Base-by-base conservation (phyloP, 2,888 invertebrate species). In the Pandemis corylana region DNA sequence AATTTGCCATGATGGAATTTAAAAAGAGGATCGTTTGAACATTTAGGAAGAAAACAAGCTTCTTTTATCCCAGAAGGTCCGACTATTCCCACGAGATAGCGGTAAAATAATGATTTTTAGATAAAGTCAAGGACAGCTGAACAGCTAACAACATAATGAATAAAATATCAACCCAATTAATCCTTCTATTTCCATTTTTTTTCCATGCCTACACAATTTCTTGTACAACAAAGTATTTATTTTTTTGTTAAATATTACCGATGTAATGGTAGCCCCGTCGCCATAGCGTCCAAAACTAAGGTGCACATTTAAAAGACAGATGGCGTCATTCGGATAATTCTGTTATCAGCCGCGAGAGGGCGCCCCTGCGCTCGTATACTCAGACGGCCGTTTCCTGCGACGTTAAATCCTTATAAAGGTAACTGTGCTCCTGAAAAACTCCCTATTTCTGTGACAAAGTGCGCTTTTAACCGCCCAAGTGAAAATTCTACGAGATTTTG, bases 301-400 rank as follows among this genome's bases (percentile, higher is more conserved):
- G 93, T 92, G 91, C 92, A 94, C 94, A 94, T 95, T 95, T 95
- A 95, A 95, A 95, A 95, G 95, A 95, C 92, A 95, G 95, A 95
- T 95, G 93, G 95, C 91, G 92, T 95, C 93, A 95, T 95, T 95
- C 92, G 95, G 95, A 95, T 95, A 95, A 95, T 95, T 95, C 95
- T 95, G 95, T 95, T 95, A 95, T 95, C 95, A 95, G 91, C 92
- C 88, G 89, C 82, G 89, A 89, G 92, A 93, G 93, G 91, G 92
- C 90, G 89, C 90, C 90, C 89, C 88, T 86, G 87, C 84, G 88
- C 89, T 90, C 91, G 91, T 92, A 90, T 90, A 90, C 92, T 91
- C 88, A 89, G 89, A 90, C 85, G 91, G 88, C 91, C 90, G 90
- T 93, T 93, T 90, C 89, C 89, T 88, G 85, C 87, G 90, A 91